phyloP scores from a whole-genome alignment of 1,140 invertebrate species.

The Micrasema longulum region DNA sequence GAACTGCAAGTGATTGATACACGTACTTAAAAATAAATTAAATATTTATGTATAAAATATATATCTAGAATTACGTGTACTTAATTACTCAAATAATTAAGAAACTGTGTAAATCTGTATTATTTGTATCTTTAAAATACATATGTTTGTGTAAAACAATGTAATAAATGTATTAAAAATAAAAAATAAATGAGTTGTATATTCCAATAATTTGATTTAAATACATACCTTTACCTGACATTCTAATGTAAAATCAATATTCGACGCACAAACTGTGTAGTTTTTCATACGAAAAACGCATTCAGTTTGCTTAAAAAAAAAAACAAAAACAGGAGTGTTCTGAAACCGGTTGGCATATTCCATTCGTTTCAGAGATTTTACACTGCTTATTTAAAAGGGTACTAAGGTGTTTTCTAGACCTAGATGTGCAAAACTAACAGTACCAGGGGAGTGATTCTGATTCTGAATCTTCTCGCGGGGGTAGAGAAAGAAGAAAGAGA shows the following conservation, averaged over 20 bases:
- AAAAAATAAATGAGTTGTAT: constrained; percentile 34
- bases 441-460: too few relatives aligned
- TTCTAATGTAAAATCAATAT: neutral
- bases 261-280: neutral
- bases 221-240: neutral
- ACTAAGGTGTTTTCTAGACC: too few relatives aligned
- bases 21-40: neutral
- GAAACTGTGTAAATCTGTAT: constrained; percentile 22
- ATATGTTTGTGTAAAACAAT: constrained; percentile 16
- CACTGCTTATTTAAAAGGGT: constrained; percentile 5
- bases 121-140: constrained; percentile 15
- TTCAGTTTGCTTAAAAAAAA: too few relatives aligned
- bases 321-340: too few relatives aligned
- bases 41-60: constrained; percentile 5
- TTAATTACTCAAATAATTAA: neutral
- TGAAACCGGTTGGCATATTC: too few relatives aligned
- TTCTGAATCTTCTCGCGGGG: too few relatives aligned
- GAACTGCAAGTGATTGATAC: constrained; percentile 25
- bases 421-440: too few relatives aligned
- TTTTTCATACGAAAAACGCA: neutral
- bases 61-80: neutral
- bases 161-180: constrained; percentile 26
- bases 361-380: too few relatives aligned
- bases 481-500: too few relatives aligned
- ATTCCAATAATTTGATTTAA: neutral